phyloP scores from a whole-genome alignment of 2,797 vertebrate genomes.

The Sebastiscus tertius region DNA sequence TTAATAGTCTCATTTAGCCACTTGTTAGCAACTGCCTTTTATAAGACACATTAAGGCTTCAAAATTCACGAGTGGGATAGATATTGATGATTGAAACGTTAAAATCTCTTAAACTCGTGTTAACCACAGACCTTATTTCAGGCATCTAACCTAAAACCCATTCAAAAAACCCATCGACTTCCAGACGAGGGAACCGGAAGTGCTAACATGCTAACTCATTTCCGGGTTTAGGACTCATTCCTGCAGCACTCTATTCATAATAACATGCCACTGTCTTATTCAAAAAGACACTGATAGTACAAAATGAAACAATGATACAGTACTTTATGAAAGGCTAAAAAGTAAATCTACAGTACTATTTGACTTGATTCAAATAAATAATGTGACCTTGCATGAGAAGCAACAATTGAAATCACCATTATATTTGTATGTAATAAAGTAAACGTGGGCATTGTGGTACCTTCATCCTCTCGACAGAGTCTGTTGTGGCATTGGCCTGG shows the following conservation, averaged over 20 bases:
- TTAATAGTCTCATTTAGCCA: no score
- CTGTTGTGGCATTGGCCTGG: conserved; percentile 89
- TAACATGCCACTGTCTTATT: not conserved
- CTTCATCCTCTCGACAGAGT: conserved; percentile 95
- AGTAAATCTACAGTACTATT: not conserved
- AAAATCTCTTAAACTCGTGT: no score
- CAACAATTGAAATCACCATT: not conserved
- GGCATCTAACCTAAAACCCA: no score
- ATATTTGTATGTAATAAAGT: not conserved
- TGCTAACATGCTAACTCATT: no score
- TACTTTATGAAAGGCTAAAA: not conserved
- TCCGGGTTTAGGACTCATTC: no score
- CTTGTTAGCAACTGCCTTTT: no score
- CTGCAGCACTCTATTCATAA: not conserved
- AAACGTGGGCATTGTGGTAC: conserved; percentile 66
- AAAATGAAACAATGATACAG: not conserved
- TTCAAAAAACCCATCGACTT: no score
- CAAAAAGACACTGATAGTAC: not conserved
- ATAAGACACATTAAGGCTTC: no score
- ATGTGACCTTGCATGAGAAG: not conserved
- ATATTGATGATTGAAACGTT: no score
- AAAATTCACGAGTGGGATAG: no score
- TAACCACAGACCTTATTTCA: no score
- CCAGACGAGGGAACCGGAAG: no score
- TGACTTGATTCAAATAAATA: not conserved